Percentiles rank a stretch among this genome's conserved stretches.
Conservation (phyloP, 1,140 invertebrate genomes). For the Lerema accius region DNA sequence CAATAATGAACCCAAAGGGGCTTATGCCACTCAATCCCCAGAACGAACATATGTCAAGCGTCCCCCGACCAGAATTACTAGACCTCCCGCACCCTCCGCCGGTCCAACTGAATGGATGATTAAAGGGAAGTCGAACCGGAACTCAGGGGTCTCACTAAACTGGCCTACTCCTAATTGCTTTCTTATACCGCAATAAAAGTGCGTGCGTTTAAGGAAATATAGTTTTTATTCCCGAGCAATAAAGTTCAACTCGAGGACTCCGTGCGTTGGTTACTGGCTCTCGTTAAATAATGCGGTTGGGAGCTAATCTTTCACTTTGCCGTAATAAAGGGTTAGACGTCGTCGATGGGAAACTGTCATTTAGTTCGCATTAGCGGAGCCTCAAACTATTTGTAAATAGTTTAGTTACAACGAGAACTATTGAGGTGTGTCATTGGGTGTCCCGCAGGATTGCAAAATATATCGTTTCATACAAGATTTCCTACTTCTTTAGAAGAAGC, state of each 20-base stretch:
- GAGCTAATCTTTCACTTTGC: slow-evolving; percentile 58
- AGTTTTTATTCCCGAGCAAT: slow-evolving; percentile 40
- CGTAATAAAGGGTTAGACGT: slow-evolving; percentile 61
- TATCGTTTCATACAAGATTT: too few relatives aligned
- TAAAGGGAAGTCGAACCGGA: slow-evolving; percentile 25
- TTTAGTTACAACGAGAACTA: slow-evolving; percentile 11
- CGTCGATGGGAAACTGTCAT: slow-evolving; percentile 53
- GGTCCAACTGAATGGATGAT: slow-evolving; percentile 27
- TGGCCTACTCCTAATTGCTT: slow-evolving; percentile 70
- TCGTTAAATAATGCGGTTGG: slow-evolving; percentile 57
- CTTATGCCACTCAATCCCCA: slow-evolving; percentile 72
- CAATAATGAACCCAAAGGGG: slow-evolving; percentile 74
- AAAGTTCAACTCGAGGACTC: neutral
- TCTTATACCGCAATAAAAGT: slow-evolving; percentile 59
- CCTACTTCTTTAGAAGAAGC: too few relatives aligned
- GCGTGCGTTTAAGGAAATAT: slow-evolving; percentile 46
- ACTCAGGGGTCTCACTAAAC: slow-evolving; percentile 44
- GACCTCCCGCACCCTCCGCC: slow-evolving; percentile 38
- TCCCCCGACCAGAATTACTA: slow-evolving; percentile 44
- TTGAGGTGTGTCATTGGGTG: slow-evolving; percentile 5
- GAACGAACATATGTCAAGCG: slow-evolving; percentile 73
- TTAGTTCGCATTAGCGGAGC: slow-evolving; percentile 28
- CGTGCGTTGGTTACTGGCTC: slow-evolving; percentile 18
- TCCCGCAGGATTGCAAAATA: too few relatives aligned
- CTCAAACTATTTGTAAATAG: slow-evolving; percentile 28